Conservation (phyloP, 2,888 invertebrate species). For the Hermaeophaga mercurialis region DNA sequence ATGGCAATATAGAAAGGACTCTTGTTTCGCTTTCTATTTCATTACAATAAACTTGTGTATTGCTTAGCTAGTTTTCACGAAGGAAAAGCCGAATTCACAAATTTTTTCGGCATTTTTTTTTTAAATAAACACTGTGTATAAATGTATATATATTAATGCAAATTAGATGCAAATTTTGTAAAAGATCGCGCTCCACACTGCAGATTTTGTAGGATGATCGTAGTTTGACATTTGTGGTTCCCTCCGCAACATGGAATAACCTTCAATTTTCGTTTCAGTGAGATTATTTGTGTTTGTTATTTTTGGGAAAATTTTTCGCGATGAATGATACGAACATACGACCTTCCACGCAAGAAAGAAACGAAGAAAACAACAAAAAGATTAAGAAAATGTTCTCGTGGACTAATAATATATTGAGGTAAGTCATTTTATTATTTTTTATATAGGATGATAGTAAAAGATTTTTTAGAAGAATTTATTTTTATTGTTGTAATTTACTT, state of each 20-base stretch:
- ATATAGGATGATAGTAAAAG: no score
- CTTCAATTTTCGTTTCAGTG: conserved; percentile 14
- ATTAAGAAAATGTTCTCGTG: conserved; percentile 34
- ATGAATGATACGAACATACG: conserved; percentile 13
- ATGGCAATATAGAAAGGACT: conserved; percentile 42
- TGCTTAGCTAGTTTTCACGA: conserved; percentile 1
- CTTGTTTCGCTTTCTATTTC: conserved; percentile 42
- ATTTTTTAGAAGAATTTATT: no score
- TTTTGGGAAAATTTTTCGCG: conserved; percentile 10
- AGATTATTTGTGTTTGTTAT: conserved; percentile 12
- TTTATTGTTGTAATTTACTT: no score
- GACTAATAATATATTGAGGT: conserved; percentile 30
- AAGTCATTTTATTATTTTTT: conserved; percentile 11
- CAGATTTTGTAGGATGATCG: conserved; percentile 2
- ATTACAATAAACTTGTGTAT: conserved; percentile 26
- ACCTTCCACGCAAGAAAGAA: neutral
- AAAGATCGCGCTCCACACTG: conserved; percentile 2
- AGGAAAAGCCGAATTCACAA: conserved; percentile 5
- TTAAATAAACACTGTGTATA: conserved; percentile 10
- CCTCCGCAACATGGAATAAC: conserved; percentile 27
- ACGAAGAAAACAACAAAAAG: conserved; percentile 20
- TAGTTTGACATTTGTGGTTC: conserved; percentile 18
- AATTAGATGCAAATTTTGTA: no score
- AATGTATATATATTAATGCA: neutral
- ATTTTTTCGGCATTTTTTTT: conserved; percentile 6